Conservation (phyloP, 2,797 vertebrate species). For the Hypotaenidia okinawae region DNA sequence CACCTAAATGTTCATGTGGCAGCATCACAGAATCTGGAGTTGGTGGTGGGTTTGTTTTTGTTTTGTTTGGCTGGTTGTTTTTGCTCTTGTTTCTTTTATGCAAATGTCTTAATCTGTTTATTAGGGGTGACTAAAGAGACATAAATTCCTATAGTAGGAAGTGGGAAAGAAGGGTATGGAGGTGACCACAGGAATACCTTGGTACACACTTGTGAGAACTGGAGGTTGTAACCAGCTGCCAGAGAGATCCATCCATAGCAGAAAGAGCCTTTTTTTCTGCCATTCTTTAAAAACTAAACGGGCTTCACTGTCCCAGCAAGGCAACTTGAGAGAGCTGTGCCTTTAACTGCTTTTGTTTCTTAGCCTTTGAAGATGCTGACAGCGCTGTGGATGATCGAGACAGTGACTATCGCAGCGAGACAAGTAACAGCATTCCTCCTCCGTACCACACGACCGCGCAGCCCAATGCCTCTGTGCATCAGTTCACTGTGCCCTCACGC, state of each 20-base stretch:
- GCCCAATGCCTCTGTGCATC: constrained; percentile 93
- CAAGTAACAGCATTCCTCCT: constrained; percentile 92
- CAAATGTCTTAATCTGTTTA: not conserved
- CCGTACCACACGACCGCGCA: constrained; percentile 91
- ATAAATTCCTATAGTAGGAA: not conserved
- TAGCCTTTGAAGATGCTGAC: constrained; percentile 95
- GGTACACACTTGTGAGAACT: not conserved
- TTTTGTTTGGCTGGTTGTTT: too few relatives aligned
- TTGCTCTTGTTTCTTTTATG: not conserved
- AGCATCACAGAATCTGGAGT: not conserved
- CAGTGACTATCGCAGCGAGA: constrained; percentile 98
- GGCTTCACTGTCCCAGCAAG: not conserved
- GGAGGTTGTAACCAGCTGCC: not conserved
- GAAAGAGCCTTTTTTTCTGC: not conserved
- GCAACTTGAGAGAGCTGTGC: not conserved
- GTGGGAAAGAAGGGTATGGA: not conserved
- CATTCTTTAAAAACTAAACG: not conserved
- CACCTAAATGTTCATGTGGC: not conserved
- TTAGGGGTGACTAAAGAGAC: not conserved
- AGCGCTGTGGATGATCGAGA: constrained; percentile 95
- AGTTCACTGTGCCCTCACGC: constrained; percentile 86
- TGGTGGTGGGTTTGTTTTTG: not conserved
- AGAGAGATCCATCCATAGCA: not conserved
- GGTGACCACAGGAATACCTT: not conserved
- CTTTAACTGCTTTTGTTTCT: constrained; percentile 51